A percentile compares a stretch with the other conserved stretches of the same genome.
Evolutionary conservation across 1,140 invertebrate genomes (phyloP).

Genomic region (Drosophila miranda): DNA sequence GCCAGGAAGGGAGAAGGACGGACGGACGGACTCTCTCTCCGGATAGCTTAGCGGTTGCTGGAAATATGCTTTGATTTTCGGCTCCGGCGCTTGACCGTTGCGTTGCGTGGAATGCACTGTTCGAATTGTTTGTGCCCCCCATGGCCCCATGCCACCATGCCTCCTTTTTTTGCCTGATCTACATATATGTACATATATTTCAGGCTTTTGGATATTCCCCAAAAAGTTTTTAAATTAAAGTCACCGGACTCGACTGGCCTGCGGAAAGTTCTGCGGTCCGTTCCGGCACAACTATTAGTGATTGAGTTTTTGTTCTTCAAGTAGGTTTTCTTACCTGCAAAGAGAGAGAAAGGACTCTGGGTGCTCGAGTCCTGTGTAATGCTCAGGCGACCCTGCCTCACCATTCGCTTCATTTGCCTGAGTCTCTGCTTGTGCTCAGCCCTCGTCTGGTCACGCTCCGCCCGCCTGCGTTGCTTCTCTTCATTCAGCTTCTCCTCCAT

Average conservation of each 20-base stretch:
- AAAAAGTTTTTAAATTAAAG: slow-evolving; percentile 72
- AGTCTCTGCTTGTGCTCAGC: too few species aligned
- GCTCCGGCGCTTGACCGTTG: slow-evolving; percentile 41
- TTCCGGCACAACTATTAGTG: slow-evolving; percentile 36
- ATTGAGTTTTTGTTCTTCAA: slow-evolving; percentile 31
- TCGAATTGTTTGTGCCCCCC: slow-evolving; percentile 64
- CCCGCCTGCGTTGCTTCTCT: too few species aligned
- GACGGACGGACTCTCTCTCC: too few species aligned
- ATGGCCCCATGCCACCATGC: too few species aligned
- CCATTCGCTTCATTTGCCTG: neutral
- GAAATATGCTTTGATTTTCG: slow-evolving; percentile 74
- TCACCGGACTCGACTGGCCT: neutral
- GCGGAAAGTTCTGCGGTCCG: slow-evolving; percentile 36
- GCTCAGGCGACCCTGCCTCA: too few species aligned
- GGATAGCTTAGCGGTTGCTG: slow-evolving; percentile 63
- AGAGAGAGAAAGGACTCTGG: slow-evolving; percentile 30
- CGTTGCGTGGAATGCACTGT: slow-evolving; percentile 71
- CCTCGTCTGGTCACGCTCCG: too few species aligned
- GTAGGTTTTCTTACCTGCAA: slow-evolving; percentile 56
- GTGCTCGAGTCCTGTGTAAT: too few species aligned
- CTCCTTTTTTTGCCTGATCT: neutral
- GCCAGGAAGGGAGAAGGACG: slow-evolving; percentile 22
- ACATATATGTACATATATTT: too few species aligned
- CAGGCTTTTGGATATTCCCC: slow-evolving; percentile 35
- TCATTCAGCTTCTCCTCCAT: too few species aligned